These are phyloP conservation scores for Cavia porcellus DNA, from an alignment of 2,113 vertebrate species.

Conservation along the genomic window DNA sequence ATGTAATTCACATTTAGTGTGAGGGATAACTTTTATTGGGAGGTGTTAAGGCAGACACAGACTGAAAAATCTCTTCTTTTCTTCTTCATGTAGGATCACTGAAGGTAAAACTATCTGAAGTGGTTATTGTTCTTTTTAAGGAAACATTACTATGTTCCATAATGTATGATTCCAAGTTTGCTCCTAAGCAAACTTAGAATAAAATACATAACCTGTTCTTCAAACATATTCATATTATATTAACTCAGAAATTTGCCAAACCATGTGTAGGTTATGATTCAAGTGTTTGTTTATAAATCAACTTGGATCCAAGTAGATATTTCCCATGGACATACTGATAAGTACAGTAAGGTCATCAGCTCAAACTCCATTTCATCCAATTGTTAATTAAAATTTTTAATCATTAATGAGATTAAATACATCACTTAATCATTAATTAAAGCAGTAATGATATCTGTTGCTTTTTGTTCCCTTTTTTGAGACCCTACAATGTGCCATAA, in stretches of 20 bases:
- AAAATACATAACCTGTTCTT: neutral
- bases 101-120: neutral
- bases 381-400: no score
- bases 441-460: neutral
- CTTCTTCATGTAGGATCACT: neutral
- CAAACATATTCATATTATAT: neutral
- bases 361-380: neutral
- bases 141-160: neutral
- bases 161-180: neutral
- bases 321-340: neutral
- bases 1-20: neutral
- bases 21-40: neutral
- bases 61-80: neutral
- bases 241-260: conserved; percentile 5
- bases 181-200: neutral
- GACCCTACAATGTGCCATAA: neutral
- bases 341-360: neutral
- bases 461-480: neutral
- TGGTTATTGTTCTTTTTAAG: neutral
- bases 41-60: neutral
- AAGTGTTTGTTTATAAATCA: conserved; percentile 18
- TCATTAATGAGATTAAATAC: no score
- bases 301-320: neutral
- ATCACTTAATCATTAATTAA: neutral
- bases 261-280: neutral